A percentile compares a stretch with the other conserved stretches of the same genome.
Evolutionary conservation across 2,113 vertebrate genomes (phyloP).

Genomic region (Laticauda laticaudata): DNA sequence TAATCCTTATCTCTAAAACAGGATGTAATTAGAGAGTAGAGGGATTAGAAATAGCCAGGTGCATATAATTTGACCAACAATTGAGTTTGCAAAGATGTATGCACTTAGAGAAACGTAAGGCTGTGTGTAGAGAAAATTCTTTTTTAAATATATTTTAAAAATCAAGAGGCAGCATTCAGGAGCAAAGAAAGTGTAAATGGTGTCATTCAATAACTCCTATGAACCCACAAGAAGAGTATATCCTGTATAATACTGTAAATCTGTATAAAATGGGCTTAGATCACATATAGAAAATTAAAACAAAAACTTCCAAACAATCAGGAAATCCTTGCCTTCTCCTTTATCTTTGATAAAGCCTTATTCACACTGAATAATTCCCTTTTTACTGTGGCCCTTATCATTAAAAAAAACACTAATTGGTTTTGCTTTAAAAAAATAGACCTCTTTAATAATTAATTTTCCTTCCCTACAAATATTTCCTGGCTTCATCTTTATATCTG

Average conservation of each 20-base stretch:
- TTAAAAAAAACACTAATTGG: background rate
- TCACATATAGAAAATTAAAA: background rate
- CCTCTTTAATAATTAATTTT: background rate
- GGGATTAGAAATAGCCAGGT: background rate
- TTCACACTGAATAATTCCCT: background rate
- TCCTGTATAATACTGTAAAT: background rate
- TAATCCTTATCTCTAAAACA: background rate
- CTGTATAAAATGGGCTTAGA: background rate
- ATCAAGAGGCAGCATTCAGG: background rate
- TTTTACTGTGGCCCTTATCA: background rate
- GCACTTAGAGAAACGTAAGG: background rate
- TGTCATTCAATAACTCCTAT: background rate
- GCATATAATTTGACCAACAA: background rate
- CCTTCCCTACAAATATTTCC: background rate
- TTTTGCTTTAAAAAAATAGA: background rate
- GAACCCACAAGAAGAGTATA: background rate
- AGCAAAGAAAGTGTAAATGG: background rate
- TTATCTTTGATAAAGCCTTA: background rate
- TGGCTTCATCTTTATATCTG: background rate
- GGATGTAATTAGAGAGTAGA: background rate
- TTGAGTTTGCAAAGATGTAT: background rate
- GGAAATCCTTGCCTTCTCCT: background rate
- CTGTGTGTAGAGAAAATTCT: background rate
- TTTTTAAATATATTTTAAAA: background rate
- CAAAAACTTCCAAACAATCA: background rate